A percentile compares a stretch with the other conserved stretches of the same genome.
These are phyloP conservation scores for Chunga burmeisteri DNA, from an alignment of 2,113 vertebrate genomes.

Conservation along the genomic window DNA sequence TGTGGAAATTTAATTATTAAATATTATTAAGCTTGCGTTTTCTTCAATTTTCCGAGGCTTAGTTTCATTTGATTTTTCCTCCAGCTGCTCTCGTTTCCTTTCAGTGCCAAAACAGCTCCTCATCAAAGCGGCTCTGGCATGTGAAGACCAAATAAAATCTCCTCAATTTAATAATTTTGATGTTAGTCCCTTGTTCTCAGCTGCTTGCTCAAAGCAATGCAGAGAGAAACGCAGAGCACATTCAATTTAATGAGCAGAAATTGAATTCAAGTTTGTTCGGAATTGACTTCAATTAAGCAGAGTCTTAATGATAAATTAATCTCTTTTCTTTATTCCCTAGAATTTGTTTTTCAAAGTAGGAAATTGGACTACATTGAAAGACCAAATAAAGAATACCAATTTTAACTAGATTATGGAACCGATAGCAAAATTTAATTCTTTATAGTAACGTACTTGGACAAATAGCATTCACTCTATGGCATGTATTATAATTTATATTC, in stretches of 20 bases:
- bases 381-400: conserved; percentile 93
- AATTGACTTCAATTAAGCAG: conserved; percentile 99
- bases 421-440: conserved; percentile 96
- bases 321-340: conserved; percentile 94
- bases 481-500: conserved; percentile 88
- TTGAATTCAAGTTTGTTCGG: conserved; percentile 98
- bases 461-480: conserved; percentile 84
- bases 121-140: conserved; percentile 89
- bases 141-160: conserved; percentile 94
- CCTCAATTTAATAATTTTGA: conserved; percentile 96
- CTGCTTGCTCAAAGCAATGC: conserved; percentile 88
- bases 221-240: conserved; percentile 86
- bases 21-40: conserved; percentile 96
- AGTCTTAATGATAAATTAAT: conserved; percentile 99
- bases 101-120: conserved; percentile 89
- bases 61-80: conserved; percentile 93
- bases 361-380: conserved; percentile 91
- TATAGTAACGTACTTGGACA: conserved; percentile 85
- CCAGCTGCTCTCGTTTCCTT: conserved; percentile 91
- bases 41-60: conserved; percentile 92
- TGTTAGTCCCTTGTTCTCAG: conserved; percentile 93
- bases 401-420: conserved; percentile 89
- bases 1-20: conserved; percentile 98
- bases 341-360: conserved; percentile 96
- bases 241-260: conserved; percentile 96